phyloP scores from a whole-genome alignment of 2,797 vertebrate genomes.

The Hemibagrus guttatus region DNA sequence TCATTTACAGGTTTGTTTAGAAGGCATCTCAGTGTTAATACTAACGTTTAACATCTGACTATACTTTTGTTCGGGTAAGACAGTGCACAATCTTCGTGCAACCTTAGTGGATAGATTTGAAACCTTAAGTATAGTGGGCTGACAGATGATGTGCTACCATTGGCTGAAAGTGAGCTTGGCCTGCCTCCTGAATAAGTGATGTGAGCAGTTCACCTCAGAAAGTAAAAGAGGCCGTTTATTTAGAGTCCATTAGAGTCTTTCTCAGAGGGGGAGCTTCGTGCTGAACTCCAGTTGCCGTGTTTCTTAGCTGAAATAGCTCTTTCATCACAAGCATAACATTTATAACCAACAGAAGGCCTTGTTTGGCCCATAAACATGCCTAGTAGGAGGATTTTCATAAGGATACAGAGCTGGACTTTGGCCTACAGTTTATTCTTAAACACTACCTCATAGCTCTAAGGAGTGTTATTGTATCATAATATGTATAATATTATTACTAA shows the following conservation, averaged over 20 bases:
- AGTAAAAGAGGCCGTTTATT: slow-evolving; percentile 75
- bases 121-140: slow-evolving; percentile 5
- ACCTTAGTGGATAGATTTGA: slow-evolving; percentile 34
- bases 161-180: slow-evolving; percentile 26
- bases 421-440: slow-evolving; percentile 35
- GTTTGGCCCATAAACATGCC: slow-evolving; percentile 43
- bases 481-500: neutral
- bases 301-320: slow-evolving; percentile 59
- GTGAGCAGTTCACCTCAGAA: slow-evolving; percentile 62
- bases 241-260: slow-evolving; percentile 49
- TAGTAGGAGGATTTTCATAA: slow-evolving; percentile 46
- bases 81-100: neutral
- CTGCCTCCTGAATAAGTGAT: slow-evolving; percentile 38
- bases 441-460: slow-evolving; percentile 25
- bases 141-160: neutral
- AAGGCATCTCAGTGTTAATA: neutral
- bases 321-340: slow-evolving; percentile 58
- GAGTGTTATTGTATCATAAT: neutral
- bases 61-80: slow-evolving; percentile 3
- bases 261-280: slow-evolving; percentile 56
- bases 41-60: neutral
- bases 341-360: slow-evolving; percentile 52
- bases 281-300: slow-evolving; percentile 58
- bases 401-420: slow-evolving; percentile 37
- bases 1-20: neutral